phyloP scores from a whole-genome alignment of 2,888 invertebrate genomes.

The Meganola albula region DNA sequence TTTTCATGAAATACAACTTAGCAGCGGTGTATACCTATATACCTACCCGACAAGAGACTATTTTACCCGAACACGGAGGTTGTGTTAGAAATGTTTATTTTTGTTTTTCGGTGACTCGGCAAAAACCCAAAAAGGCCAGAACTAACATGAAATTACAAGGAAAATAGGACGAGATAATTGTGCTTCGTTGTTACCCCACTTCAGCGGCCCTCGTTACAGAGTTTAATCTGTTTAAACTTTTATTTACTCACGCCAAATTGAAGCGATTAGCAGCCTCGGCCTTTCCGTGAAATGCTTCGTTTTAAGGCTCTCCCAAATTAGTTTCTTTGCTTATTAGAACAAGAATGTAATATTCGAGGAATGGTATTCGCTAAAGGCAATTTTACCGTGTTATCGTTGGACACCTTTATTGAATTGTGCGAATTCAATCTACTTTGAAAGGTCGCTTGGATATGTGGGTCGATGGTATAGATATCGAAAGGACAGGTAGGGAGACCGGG shows the following conservation, averaged over 20 bases:
- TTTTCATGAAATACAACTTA: no score
- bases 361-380: conserved; percentile 17
- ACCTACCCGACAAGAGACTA: no score
- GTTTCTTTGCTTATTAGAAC: conserved; percentile 27
- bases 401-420: conserved; percentile 31
- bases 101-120: no score
- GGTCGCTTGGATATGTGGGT: conserved; percentile 29
- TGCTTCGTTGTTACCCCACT: conserved; percentile 36
- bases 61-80: no score
- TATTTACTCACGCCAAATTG: conserved; percentile 68
- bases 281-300: conserved; percentile 40
- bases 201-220: conserved; percentile 52
- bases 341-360: conserved; percentile 21
- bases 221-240: conserved; percentile 75
- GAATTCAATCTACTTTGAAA: conserved; percentile 29
- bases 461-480: conserved; percentile 25
- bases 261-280: conserved; percentile 55
- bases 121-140: conserved; percentile 37
- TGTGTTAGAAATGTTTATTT: no score
- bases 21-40: no score
- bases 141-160: conserved; percentile 69
- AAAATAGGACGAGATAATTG: conserved; percentile 75
- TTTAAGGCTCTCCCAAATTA: conserved; percentile 37
- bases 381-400: conserved; percentile 23
- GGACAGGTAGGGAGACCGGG: conserved; percentile 23